These are phyloP conservation scores for Coccyzus lansbergi DNA, from an alignment of 2,797 vertebrate genomes.

Conservation along the genomic window DNA sequence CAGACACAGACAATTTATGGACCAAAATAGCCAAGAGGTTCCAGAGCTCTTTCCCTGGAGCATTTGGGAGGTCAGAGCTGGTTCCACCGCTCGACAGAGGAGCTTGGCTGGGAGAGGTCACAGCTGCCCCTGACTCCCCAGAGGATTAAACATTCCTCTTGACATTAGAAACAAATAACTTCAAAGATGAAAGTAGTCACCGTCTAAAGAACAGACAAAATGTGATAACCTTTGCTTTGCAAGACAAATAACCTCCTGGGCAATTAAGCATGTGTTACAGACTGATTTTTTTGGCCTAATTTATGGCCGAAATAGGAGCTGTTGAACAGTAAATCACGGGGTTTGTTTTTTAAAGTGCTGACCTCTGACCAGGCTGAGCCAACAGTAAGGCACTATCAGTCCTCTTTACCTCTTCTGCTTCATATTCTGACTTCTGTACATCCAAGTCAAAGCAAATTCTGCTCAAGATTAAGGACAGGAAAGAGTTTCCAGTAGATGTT, in stretches of 20 bases:
- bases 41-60: background rate
- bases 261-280: background rate
- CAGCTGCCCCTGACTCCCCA: background rate
- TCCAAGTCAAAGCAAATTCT: background rate
- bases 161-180: background rate
- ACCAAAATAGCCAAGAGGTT: background rate
- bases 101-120: background rate
- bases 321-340: background rate
- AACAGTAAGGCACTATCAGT: background rate
- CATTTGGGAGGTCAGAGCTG: background rate
- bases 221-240: background rate
- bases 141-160: background rate
- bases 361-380: background rate
- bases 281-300: background rate
- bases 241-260: background rate
- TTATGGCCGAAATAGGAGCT: background rate
- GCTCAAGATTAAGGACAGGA: background rate
- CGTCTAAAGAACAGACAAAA: background rate
- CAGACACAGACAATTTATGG: background rate
- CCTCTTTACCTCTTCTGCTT: background rate
- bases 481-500: background rate
- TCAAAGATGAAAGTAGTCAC: background rate
- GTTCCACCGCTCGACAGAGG: background rate
- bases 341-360: background rate
- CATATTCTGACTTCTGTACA: background rate